phyloP scores from a whole-genome alignment of 2,797 vertebrate species.

The Synanceia verrucosa region DNA sequence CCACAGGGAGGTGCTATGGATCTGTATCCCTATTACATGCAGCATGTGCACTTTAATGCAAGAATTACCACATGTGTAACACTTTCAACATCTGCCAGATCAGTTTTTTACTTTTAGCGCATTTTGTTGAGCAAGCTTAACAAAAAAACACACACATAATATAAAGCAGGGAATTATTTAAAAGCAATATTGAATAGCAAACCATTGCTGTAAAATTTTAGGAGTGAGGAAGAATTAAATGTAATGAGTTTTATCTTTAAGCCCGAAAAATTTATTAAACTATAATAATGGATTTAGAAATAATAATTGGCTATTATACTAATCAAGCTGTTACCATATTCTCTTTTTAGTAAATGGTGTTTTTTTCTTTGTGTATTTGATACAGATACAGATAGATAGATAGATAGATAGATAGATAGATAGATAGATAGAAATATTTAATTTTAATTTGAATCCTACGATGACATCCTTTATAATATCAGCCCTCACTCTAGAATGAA shows the following conservation, averaged over 20 bases:
- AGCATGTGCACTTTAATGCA: slow-evolving; percentile 45
- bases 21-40: slow-evolving; percentile 69
- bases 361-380: neutral
- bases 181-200: neutral
- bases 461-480: no score
- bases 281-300: neutral
- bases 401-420: slow-evolving; percentile 5
- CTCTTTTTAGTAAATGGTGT: neutral
- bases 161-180: neutral
- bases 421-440: slow-evolving; percentile 26
- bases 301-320: neutral
- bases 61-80: slow-evolving; percentile 43
- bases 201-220: neutral
- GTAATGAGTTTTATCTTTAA: neutral
- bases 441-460: no score
- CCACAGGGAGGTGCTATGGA: slow-evolving; percentile 84
- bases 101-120: slow-evolving; percentile 1
- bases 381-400: slow-evolving; percentile 9
- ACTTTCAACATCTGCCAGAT: slow-evolving; percentile 34
- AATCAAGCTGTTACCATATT: neutral
- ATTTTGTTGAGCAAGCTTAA: slow-evolving; percentile 12
- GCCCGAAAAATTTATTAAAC: neutral
- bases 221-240: neutral
- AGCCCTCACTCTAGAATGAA: neutral
- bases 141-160: neutral